These are phyloP conservation scores for Ceratoteleas bidentatus DNA, from an alignment of 1,140 invertebrate genomes.

Conservation along the genomic window DNA sequence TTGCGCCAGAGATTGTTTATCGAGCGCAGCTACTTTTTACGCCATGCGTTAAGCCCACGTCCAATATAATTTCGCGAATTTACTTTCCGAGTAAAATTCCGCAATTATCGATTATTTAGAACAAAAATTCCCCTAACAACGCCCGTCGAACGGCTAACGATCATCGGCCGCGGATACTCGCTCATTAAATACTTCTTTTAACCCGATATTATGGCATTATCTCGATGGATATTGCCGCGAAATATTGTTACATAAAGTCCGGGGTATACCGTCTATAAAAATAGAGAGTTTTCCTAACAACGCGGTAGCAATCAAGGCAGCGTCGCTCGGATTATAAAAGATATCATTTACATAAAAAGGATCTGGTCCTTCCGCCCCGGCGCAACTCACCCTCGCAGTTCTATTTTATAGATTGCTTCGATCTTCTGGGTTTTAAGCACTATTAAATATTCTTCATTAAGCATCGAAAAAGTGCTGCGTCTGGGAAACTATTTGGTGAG, in stretches of 20 bases:
- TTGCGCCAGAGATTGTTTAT: neutral
- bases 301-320: constrained; percentile 5
- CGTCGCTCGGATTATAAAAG: constrained; percentile 10
- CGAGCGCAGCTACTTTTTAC: neutral
- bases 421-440: neutral
- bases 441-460: constrained; percentile 5
- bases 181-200: constrained; percentile 6
- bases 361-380: neutral
- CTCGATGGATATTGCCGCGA: neutral
- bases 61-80: neutral
- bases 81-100: neutral
- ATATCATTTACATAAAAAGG: constrained; percentile 23
- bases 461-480: neutral
- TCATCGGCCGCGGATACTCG: neutral
- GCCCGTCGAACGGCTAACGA: neutral
- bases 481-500: neutral
- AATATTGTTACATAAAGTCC: constrained; percentile 8
- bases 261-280: neutral
- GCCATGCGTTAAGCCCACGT: too few relatives aligned
- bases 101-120: constrained; percentile 1
- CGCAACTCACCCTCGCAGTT: neutral
- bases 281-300: neutral
- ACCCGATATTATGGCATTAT: constrained; percentile 3
- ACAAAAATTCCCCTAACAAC: neutral
- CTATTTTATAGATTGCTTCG: neutral